A percentile compares a stretch with the other conserved stretches of the same genome.
Conservation (phyloP, 2,797 vertebrate genomes). For the Xiphophorus birchmanni region DNA sequence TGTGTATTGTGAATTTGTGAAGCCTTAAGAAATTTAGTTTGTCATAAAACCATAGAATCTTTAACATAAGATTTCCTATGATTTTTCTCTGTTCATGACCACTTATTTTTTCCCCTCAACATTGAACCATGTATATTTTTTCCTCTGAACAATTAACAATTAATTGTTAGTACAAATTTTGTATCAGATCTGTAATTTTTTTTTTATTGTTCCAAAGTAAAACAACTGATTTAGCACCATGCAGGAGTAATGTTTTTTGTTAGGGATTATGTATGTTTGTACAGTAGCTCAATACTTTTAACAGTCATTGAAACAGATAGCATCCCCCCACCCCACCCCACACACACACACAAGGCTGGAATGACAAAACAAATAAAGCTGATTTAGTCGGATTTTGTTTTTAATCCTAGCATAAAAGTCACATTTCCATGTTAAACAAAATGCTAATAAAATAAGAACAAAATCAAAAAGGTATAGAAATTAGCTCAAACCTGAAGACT, state of each 20-base stretch:
- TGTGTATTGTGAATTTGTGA: neutral
- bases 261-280: neutral
- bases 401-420: neutral
- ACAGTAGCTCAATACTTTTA: neutral
- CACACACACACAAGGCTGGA: too few species aligned
- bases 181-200: neutral
- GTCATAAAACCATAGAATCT: neutral
- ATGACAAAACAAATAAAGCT: neutral
- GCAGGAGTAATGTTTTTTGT: neutral
- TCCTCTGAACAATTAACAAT: neutral
- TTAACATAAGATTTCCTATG: neutral
- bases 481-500: conserved; percentile 77
- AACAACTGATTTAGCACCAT: neutral
- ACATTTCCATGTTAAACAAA: neutral
- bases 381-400: neutral
- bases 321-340: too few species aligned
- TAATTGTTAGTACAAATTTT: neutral
- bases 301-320: neutral
- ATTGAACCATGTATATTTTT: neutral
- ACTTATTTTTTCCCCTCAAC: neutral
- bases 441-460: neutral
- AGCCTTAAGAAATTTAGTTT: neutral
- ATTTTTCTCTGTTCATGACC: neutral
- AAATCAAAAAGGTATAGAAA: neutral
- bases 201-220: neutral